phyloP scores from a whole-genome alignment of 2,797 vertebrate genomes.

The Platyrinchus mystaceus region DNA sequence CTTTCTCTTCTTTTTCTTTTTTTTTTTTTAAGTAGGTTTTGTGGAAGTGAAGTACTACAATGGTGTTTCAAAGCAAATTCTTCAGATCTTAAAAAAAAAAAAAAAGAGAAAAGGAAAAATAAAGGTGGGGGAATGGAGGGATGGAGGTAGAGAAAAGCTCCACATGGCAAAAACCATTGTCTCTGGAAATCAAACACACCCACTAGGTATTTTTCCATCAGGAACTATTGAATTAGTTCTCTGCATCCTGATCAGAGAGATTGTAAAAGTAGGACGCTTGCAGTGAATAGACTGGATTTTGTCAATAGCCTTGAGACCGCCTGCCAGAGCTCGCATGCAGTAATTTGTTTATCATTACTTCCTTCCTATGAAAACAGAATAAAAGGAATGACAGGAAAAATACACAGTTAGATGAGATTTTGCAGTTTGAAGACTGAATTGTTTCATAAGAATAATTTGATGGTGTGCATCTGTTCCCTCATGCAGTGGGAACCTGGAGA shows the following conservation, averaged over 20 bases:
- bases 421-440: neutral
- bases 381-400: slow-evolving; percentile 32
- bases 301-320: slow-evolving; percentile 51
- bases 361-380: slow-evolving; percentile 54
- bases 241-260: slow-evolving; percentile 50
- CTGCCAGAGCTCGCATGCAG: neutral
- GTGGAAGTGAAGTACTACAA: neutral
- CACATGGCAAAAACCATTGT: slow-evolving; percentile 30
- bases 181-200: neutral
- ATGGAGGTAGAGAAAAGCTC: slow-evolving; percentile 30
- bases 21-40: neutral
- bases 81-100: neutral
- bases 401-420: slow-evolving; percentile 27
- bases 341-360: slow-evolving; percentile 64
- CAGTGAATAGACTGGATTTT: slow-evolving; percentile 22
- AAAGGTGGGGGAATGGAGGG: neutral
- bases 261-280: neutral
- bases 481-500: neutral
- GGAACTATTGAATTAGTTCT: slow-evolving; percentile 29
- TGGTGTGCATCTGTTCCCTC: neutral
- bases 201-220: slow-evolving; percentile 3
- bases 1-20: neutral
- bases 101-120: neutral
- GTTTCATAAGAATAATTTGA: neutral
- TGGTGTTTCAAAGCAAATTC: neutral